Base-by-base conservation (phyloP, 2,888 invertebrate genomes). In the Poecilobothrus nobilitatus region DNA sequence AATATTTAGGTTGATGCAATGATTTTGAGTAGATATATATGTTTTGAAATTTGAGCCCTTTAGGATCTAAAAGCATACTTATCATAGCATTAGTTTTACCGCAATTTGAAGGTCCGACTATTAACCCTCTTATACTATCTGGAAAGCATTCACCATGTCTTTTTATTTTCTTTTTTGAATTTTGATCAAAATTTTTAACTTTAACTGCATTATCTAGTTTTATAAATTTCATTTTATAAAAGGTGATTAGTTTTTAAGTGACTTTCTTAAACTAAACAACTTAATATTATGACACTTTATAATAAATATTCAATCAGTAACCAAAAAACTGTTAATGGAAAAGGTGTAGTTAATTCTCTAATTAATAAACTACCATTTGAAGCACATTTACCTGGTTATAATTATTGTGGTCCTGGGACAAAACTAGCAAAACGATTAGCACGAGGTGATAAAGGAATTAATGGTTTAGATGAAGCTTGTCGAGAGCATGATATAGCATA, bases 31-130 rank as follows among this genome's bases (percentile, higher is more conserved):
- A 77, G 6, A 79, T 68, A 67, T 79, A 79, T 27, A 80, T 66
- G 72, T 79, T 79, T 72, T 76, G 72, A 72, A 78, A 79, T 71
- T 72, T 67, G n/a, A 78, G 67, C 5, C 78, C 78, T 71, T 78
- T 77, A 9, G 72, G 71, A 71, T 75, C 69, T 33, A 71, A 65
- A 15, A 79, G 64, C 65, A 79, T 70, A 62, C 71, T 69, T 6
- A 78, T 61, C 65, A 79, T 71, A 7, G 74, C 71, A 69, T 78
- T 78, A 2, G 77, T 77, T 73, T 81, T 80, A 2, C 80, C 79
- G 71, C 76, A 78, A 68, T 76, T 77, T n/a, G 76, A 77, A 62
- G 78, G 77, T 15, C 79, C 79, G 10, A 75, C 72, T 69, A 80
- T 74, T 20, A 79, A 66, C 18, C 68, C 71, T 66, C 73, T 65